Evolutionary conservation across 2,797 vertebrate genomes (phyloP), one percentile per base, ranked within the genome.

Genomic region (Peromyscus melanophrys): DNA sequence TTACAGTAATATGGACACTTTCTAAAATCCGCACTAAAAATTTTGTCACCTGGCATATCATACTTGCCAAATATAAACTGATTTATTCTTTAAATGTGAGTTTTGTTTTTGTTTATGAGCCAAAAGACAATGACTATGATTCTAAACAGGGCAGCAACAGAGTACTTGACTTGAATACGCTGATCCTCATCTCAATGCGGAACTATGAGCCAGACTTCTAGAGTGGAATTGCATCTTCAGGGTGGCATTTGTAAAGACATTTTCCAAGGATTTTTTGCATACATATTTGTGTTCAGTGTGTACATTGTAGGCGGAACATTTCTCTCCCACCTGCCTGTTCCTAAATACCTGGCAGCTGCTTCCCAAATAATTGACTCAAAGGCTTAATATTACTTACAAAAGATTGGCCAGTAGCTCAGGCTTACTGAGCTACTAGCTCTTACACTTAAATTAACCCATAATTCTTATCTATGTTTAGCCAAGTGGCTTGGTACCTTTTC

Each of bases 21-120:
- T 96, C 25, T 27, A 82, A 92, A 83, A 67, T 37, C 65, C 37
- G 92, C 85, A 84, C 81, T 94, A 59, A 52, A 94, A 94, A 75
- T 40, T 34, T 81, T 73, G 57, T 6, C 37, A 71, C n/a, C 89
- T 87, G 83, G n/a, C 46, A 92, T 73, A 83, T 31, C 81, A 65
- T 63, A 6, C 40, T 89, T 89, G 84, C 2, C 43, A 87, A 84
- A 69, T 12, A 43, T 27, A 65, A 89, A 77, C 27, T 21, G 19
- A 92, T 46, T 86, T 90, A 69, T 49, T 40, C 34, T 77, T 69
- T 37, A 87, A 59, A 84, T 86, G 1, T 89, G 11, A 19, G 65
- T 94, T 94, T 84, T 83, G 23, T 37, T 55, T 87, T 57, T 95
- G 69, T 92, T 75, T 67, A 55, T 21, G 46, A 95, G 52, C 10